A percentile compares a stretch with the other conserved stretches of the same genome.
Evolutionary conservation across 1,140 invertebrate genomes (phyloP).

Genomic region (Caenorhabditis briggsae): DNA sequence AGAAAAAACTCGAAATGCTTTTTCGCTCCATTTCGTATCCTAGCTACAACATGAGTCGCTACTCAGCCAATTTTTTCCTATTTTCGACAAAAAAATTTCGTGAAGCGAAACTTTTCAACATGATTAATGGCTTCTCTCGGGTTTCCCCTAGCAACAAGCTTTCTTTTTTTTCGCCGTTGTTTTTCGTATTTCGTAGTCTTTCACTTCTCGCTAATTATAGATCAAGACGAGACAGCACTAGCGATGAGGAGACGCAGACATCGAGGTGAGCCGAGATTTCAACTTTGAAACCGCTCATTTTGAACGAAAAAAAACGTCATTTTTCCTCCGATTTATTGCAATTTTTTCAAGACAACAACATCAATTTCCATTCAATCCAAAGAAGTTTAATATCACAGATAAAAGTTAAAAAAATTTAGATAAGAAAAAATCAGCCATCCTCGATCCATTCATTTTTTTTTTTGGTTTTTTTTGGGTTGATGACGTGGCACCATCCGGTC

Average conservation of each 20-base stretch:
- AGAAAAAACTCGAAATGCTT: too few relatives aligned
- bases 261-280: not conserved
- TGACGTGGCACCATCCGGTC: not conserved
- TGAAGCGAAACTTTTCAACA: not conserved
- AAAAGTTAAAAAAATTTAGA: too few relatives aligned
- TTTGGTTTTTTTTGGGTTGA: not conserved
- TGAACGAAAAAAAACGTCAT: not conserved
- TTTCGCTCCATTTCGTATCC: too few relatives aligned
- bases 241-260: not conserved
- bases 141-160: conserved; percentile 11
- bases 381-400: conserved; percentile 25
- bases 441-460: not conserved
- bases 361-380: conserved; percentile 32
- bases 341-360: not conserved
- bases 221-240: not conserved
- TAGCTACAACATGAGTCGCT: too few relatives aligned
- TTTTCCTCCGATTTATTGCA: conserved; percentile 1
- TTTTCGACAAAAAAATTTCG: not conserved
- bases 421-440: conserved; percentile 5
- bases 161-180: not conserved
- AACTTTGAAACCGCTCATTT: too few relatives aligned
- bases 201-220: not conserved
- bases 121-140: conserved; percentile 30
- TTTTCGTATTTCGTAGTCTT: conserved; percentile 8
- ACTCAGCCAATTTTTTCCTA: not conserved